Conservation (phyloP, 2,797 vertebrate genomes). For the Malacoraja senta region DNA sequence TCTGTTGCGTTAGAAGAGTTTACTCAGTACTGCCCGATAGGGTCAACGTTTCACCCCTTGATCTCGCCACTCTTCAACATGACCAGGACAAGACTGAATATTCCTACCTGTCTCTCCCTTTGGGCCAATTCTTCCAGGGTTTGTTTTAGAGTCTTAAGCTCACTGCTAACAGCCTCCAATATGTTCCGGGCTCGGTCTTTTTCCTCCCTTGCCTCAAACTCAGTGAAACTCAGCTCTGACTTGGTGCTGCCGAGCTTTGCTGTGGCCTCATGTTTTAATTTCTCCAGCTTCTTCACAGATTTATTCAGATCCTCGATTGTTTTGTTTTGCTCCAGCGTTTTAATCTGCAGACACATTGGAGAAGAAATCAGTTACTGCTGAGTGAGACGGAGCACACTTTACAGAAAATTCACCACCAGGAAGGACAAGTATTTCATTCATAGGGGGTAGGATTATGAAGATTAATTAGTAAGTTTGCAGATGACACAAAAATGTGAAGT, state of each 20-base stretch:
- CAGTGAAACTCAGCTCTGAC: slow-evolving; percentile 63
- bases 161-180: slow-evolving; percentile 56
- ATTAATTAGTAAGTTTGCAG: no score
- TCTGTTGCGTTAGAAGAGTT: no score
- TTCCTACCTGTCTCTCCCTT: slow-evolving; percentile 71
- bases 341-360: slow-evolving; percentile 58
- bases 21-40: not conserved
- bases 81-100: not conserved
- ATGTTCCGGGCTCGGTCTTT: slow-evolving; percentile 54
- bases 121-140: slow-evolving; percentile 66
- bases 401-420: not conserved
- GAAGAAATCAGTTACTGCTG: not conserved
- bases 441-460: no score
- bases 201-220: slow-evolving; percentile 59
- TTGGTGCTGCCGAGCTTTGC: slow-evolving; percentile 59
- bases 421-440: not conserved
- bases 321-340: slow-evolving; percentile 74
- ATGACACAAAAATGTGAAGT: no score
- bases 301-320: slow-evolving; percentile 68
- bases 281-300: slow-evolving; percentile 65
- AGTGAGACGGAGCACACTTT: not conserved
- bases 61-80: not conserved
- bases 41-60: not conserved
- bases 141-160: slow-evolving; percentile 56
- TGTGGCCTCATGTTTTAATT: slow-evolving; percentile 68